Evolutionary conservation across 2,113 vertebrate species (phyloP).

Genomic region (Solenodon paradoxus): DNA sequence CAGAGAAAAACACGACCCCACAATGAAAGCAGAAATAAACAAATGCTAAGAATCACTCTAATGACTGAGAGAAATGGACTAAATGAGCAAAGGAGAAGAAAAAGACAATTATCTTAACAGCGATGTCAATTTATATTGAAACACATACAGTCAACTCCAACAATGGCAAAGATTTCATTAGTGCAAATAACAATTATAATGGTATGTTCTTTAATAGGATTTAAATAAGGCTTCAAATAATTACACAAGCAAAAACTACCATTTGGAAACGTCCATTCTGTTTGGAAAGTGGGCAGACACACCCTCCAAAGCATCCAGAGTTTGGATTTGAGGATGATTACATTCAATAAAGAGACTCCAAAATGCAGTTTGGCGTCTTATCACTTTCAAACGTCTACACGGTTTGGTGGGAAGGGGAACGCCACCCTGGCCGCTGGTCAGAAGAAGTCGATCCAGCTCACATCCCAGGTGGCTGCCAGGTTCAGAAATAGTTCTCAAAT

Average conservation of each 20-base stretch:
- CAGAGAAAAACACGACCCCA: conserved; percentile 41
- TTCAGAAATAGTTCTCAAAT: conserved; percentile 52
- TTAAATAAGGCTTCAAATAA: conserved; percentile 89
- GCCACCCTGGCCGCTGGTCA: not conserved
- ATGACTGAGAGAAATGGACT: conserved; percentile 56
- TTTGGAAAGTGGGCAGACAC: conserved; percentile 79
- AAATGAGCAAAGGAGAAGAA: conserved; percentile 64
- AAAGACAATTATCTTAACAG: conserved; percentile 72
- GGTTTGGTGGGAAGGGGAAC: conserved; percentile 49
- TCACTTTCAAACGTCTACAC: conserved; percentile 56
- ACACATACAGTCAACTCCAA: conserved; percentile 73
- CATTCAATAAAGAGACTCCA: conserved; percentile 80
- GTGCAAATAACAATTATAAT: conserved; percentile 87
- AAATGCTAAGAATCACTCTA: conserved; percentile 70
- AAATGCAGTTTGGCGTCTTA: conserved; percentile 61
- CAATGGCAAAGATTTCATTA: conserved; percentile 82
- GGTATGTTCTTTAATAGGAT: conserved; percentile 85
- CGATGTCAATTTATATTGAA: conserved; percentile 68
- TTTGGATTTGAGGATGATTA: conserved; percentile 79
- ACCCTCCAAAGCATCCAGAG: conserved; percentile 69
- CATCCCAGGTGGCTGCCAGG: conserved; percentile 49
- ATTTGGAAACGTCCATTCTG: conserved; percentile 80
- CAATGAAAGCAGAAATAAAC: conserved; percentile 68
- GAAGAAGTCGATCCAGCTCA: conserved; percentile 40
- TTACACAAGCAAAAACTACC: conserved; percentile 83